Base-by-base conservation (phyloP, 2,888 invertebrate genomes). In the Clistopyga incitator region DNA sequence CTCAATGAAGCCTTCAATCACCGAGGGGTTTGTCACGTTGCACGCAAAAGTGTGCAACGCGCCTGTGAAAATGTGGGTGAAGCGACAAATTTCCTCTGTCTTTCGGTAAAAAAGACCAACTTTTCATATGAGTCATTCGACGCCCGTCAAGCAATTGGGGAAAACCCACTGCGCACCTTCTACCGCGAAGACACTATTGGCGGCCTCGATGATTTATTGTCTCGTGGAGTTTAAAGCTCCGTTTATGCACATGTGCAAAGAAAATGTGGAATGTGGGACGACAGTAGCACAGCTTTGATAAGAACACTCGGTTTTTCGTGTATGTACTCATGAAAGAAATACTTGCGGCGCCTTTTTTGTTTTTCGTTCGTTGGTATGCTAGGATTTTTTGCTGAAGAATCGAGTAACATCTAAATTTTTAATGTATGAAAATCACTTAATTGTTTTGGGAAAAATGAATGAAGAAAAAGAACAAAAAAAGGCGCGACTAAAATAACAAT, bases 1-100 rank as follows among this genome's bases (percentile, higher is more conserved):
- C 38, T 64, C 64, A 64, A 64, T 64, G 38, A 64, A 38, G 18
- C 3, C 64, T 38, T 38, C 18, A 38, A 64, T 64, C 64, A 10
- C 38, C 11, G n/a, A 3, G 18, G 11, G 29, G 18, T 38, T 20
- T 42, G 34, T 18, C 10, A 10, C n/a, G n/a, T n/a, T n/a, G n/a
- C n/a, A 38, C 13, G 38, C 4, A 59, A 34, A 15, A n/a, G 11
- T 13, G 13, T 2, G 56, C 25, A 18, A 54, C 4, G n/a, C n/a
- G 29, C 6, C 3, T 25, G 1, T 6, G 6, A 29, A 4, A 13
- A 29, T 15, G 29, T 34, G 6, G 6, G 6, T 15, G 29, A 2
- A 13, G n/a, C 42, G 38, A 38, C 23, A 45, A 45, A 45, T 4
- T 13, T 15, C 13, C 15, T 50, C 2, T 18, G 15, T 50, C n/a